Evolutionary conservation across 64 coral and sea anemone species (phyloP), one percentile per base, ranked within the genome.

Genomic region (Pachyseris speciosa): DNA sequence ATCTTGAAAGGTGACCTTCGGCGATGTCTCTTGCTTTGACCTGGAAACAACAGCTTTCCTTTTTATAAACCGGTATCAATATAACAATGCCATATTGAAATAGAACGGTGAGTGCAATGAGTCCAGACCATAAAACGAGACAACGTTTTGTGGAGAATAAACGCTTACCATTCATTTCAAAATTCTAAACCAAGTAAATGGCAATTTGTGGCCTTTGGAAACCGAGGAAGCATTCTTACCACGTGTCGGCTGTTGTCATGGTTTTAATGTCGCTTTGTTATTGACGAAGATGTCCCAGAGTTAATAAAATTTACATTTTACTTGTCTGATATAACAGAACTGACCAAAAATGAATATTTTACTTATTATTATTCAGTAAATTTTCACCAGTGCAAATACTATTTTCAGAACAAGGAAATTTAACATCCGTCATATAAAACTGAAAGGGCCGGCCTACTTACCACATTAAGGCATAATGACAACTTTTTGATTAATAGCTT

Each of bases 41-140:
- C 17, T 55, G 55, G 7, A 32, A 31, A 8, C 17, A 57, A 3
- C 47, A 79, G 16, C 30, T 36, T 3, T 7, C 30, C 5, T 53
- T 79, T 17, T 36, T 37, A 31, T 51, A 51, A 15, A 76, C 30
- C n/a, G 48, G 29, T 4, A 52, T 15, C 32, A 79, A 37, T 34
- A 79, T 32, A 37, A 79, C 13, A 36, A 79, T 79, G 29, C 30
- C 30, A 79, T 58, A 57, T 58, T 79, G 75, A 20, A 79, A 8
- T 4, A 79, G 5, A 32, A 79, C 49, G 9, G 75, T 79, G 0
- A 79, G 5, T 8, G 26, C 47, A 17, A 55, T 15, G 17, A 79
- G 47, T 8, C 30, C 50, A 20, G 48, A 28, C 48, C 28, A 57
- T 4, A 79, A 36, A 7, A 79, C 17, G 31, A 79, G 19, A 20